Evolutionary conservation across 2,888 invertebrate genomes (phyloP).

Genomic region (Automeris io): DNA sequence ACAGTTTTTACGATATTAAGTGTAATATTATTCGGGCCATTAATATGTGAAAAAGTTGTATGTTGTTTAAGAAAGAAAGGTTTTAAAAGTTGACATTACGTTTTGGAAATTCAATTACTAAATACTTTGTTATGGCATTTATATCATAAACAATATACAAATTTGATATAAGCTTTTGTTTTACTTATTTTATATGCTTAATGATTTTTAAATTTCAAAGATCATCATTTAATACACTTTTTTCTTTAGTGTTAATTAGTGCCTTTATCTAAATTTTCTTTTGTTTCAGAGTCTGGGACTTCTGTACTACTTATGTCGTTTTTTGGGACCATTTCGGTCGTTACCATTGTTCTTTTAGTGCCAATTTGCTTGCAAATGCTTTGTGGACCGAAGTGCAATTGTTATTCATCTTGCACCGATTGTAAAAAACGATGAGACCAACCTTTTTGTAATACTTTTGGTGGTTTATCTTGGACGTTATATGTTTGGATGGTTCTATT

Average conservation of each 20-base stretch:
- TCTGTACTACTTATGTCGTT: neutral
- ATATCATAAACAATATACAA: neutral
- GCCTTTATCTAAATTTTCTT: constrained; percentile 1
- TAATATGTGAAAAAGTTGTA: constrained; percentile 22
- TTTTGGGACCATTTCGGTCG: neutral
- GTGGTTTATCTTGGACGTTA: neutral
- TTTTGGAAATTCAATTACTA: no score
- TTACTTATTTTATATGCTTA: neutral
- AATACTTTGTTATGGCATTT: no score
- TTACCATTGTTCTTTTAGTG: neutral
- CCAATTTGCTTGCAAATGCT: neutral
- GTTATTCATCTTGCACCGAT: neutral
- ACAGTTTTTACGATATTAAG: constrained; percentile 15
- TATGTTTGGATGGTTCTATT: neutral
- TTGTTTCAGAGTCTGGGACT: constrained; percentile 6
- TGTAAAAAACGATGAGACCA: neutral
- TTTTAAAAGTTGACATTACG: neutral
- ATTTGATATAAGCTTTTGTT: neutral
- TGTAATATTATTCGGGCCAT: constrained; percentile 18
- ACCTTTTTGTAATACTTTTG: neutral
- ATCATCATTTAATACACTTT: neutral
- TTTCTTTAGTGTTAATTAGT: neutral
- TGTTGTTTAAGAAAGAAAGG: constrained; percentile 5
- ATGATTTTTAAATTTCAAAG: neutral
- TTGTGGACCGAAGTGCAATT: constrained; percentile 1